These are phyloP conservation scores for Morone chrysops DNA, from an alignment of 2,113 vertebrate species.

Conservation along the genomic window DNA sequence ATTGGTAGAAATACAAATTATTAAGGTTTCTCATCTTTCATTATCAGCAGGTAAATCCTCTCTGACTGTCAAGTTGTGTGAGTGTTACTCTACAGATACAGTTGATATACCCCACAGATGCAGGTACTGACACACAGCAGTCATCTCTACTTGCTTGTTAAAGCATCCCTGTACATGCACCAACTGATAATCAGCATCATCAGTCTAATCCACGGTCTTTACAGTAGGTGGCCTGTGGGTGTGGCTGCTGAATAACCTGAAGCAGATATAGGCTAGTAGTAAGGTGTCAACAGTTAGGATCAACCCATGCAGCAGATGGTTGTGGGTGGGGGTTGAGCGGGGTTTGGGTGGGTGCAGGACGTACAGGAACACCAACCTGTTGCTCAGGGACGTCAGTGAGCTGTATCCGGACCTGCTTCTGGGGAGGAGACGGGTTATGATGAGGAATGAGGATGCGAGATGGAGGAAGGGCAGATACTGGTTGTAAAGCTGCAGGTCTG, in stretches of 20 bases:
- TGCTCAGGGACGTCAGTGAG: conserved; percentile 80
- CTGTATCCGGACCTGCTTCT: conserved; percentile 88
- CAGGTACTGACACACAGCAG: not conserved
- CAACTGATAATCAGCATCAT: conserved; percentile 22
- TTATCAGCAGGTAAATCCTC: not conserved
- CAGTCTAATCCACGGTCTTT: conserved; percentile 9
- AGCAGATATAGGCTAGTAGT: conserved; percentile 13
- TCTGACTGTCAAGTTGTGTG: conserved; percentile 25
- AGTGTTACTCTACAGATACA: not conserved
- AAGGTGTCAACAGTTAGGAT: conserved; percentile 16
- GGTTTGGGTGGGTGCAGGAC: conserved; percentile 30
- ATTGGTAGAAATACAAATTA: not conserved
- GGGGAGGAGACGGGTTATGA: conserved; percentile 71
- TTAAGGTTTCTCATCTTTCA: not conserved
- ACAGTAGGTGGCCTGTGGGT: not conserved
- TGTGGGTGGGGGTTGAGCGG: conserved; percentile 2
- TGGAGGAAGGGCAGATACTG: conserved; percentile 14
- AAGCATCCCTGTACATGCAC: conserved; percentile 31
- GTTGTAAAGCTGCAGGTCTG: not conserved
- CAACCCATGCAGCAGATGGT: conserved; percentile 69
- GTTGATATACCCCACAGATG: not conserved
- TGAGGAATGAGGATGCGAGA: conserved; percentile 56
- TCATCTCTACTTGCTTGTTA: not conserved
- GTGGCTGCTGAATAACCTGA: conserved; percentile 7
- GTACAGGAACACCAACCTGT: conserved; percentile 79